Base-by-base conservation (phyloP, 2,797 vertebrate genomes). In the Hippopotamyrus pictus region DNA sequence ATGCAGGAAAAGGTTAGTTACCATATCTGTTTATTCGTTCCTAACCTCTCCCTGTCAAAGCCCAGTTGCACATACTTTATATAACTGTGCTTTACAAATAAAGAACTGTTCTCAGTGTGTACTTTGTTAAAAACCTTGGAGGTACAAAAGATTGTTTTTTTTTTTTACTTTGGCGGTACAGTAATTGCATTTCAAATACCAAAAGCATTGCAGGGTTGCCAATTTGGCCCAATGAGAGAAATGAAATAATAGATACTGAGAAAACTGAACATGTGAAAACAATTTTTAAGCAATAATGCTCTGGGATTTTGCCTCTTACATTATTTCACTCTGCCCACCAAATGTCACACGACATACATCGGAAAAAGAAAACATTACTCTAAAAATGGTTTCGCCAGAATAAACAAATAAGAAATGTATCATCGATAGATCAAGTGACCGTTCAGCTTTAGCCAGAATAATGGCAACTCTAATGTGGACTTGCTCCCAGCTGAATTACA, bases 131-230 rank as follows among this genome's bases (percentile, higher is more conserved):
- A 79, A 79, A 79, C 73, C 73, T 79, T 79, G 73, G 73, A 41
- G 41, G 73, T 79, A n/a, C 73, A 79, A 79, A 79, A 79, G 37
- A 79, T 79, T 37, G 37, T 25, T n/a, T 22, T 73, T 76, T 76
- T 76, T 79, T 79, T 79, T 19, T 79, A 79, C 73, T 79, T 79
- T 79, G 73, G 17, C 37, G 19, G 73, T 79, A 46, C 73, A 79
- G 41, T 79, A 79, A 79, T 79, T 79, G 73, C 33, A 79, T 79
- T 79, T 46, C 73, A 79, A 79, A 79, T 79, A 46, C 73, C 73
- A 41, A 79, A 44, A 73, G 17, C 17, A 79, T 44, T 46, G 41
- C 73, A 44, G 73, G 37, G 41, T 44, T 79, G 73, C 73, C 73
- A 79, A 46, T 79, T 79, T 79, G 73, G 73, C 73, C 73, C 17